phyloP scores from a whole-genome alignment of 2,888 invertebrate genomes.

The Altica lythri region DNA sequence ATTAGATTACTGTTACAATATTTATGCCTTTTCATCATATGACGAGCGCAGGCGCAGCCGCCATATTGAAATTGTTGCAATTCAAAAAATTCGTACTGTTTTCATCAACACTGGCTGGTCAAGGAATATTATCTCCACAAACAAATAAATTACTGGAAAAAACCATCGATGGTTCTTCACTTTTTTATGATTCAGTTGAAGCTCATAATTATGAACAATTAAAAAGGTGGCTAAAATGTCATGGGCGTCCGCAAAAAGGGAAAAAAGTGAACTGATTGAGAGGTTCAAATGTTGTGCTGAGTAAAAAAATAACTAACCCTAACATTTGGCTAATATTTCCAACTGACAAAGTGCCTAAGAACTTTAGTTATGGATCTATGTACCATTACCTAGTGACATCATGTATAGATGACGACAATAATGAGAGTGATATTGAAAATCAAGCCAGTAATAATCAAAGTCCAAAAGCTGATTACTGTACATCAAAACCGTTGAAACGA shows the following conservation, averaged over 20 bases:
- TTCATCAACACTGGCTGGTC: not conserved
- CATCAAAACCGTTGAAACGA: not conserved
- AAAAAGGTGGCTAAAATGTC: not conserved
- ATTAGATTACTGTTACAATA: too few species aligned
- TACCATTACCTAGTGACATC: constrained; percentile 8
- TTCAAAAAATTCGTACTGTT: not conserved
- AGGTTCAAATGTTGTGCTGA: not conserved
- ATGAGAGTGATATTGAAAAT: constrained; percentile 7
- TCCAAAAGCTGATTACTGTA: not conserved
- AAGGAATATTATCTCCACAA: too few species aligned
- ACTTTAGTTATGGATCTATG: constrained; percentile 1
- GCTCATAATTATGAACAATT: not conserved
- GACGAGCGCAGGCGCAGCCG: too few species aligned
- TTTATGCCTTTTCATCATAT: not conserved
- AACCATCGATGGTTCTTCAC: not conserved
- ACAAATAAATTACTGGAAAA: not conserved
- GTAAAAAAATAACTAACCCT: not conserved
- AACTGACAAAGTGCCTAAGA: not conserved
- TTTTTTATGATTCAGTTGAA: not conserved
- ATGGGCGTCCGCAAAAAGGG: not conserved
- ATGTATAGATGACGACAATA: constrained; percentile 1
- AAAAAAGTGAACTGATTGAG: constrained; percentile 1
- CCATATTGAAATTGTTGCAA: not conserved
- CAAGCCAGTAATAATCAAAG: not conserved
- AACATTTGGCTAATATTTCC: constrained; percentile 1